phyloP scores from a whole-genome alignment of 2,113 vertebrate genomes.

The Otis tarda region DNA sequence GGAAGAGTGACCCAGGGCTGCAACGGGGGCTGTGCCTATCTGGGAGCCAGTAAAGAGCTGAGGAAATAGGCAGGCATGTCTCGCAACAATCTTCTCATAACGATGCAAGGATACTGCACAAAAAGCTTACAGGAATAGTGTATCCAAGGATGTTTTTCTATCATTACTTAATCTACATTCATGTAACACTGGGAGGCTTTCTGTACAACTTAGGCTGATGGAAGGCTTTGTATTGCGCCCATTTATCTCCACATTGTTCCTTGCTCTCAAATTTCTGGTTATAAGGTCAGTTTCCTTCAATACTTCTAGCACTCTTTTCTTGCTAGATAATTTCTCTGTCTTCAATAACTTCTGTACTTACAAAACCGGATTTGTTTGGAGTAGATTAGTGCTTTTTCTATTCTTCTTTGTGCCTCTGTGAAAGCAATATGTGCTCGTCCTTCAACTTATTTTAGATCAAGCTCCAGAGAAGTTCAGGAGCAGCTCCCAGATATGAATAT shows the following conservation, averaged over 20 bases:
- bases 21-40: background rate
- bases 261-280: background rate
- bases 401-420: background rate
- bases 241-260: background rate
- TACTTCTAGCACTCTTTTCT: background rate
- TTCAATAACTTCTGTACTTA: background rate
- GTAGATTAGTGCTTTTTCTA: background rate
- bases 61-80: background rate
- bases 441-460: background rate
- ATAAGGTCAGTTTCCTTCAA: background rate
- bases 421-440: background rate
- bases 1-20: background rate
- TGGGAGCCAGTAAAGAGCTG: background rate
- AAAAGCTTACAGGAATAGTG: background rate
- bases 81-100: background rate
- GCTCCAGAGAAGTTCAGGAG: background rate
- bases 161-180: background rate
- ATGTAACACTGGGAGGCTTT: background rate
- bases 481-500: background rate
- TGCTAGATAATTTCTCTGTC: background rate
- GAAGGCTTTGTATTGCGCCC: background rate
- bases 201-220: background rate
- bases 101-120: accelerated
- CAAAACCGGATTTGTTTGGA: background rate
- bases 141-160: background rate